Base-by-base conservation (phyloP, 2,888 invertebrate species). In the Sipunculus nudus region DNA sequence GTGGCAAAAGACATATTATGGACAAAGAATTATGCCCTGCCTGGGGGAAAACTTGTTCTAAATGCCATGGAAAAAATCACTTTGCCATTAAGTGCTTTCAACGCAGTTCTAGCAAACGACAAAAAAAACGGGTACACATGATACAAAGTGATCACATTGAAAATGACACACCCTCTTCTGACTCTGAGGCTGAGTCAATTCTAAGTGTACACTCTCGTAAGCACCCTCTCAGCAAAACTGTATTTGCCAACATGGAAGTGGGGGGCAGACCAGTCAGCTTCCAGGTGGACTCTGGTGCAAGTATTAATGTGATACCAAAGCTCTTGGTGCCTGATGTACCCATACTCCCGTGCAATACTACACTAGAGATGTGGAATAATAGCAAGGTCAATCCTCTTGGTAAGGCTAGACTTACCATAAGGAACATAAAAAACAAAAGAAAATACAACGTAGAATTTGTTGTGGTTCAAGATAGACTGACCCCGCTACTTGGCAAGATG, bases 211-310 rank as follows among this genome's bases (percentile, higher is more conserved):
- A n/a, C n/a, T n/a, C n/a, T n/a, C n/a, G n/a, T n/a, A n/a, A n/a
- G n/a, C n/a, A n/a, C n/a, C n/a, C n/a, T n/a, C n/a, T n/a, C n/a
- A n/a, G 6, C 8, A 23, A 25, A 43, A 28, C 13, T 53, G 8
- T 53, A 6, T 38, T 13, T 29, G 35, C 21, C 29, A 23, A 25
- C 16, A 48, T 61, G 31, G 8, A 49, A 6, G 41, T 49, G 16
- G 32, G 57, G 6, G 26, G 35, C 19, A n/a, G 35, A 1, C 3
- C 16, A 32, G 61, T 59, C 16, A 48, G 13, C 21, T 61, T 62
- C 49, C 54, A 61, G 31, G 29, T 54, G n/a, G 63, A 62, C 25
- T 58, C 57, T n/a, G 62, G 62, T 10, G 41, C 65, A 29, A 28
- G 54, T 23, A 31, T 49, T 6, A 63, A 54, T 29, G 38, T 49